Conservation (phyloP, 2,797 vertebrate genomes). For the Anabas testudineus region DNA sequence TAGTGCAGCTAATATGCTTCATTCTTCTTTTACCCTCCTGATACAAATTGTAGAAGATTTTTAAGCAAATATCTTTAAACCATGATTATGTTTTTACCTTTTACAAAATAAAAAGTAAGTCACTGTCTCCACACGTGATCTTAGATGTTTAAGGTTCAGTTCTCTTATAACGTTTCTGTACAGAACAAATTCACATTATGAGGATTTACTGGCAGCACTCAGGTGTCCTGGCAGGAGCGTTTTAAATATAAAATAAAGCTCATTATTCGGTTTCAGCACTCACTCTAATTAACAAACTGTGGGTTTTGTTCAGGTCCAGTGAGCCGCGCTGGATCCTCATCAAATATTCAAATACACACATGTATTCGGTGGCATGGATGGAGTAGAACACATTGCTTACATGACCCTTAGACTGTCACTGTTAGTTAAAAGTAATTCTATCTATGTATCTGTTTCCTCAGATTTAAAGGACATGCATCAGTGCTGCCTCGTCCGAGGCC, state of each 20-base stretch:
- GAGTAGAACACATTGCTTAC: constrained; percentile 8
- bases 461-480: neutral
- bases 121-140: no score
- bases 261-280: constrained; percentile 32
- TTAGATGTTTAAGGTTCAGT: no score
- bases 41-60: no score
- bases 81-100: no score
- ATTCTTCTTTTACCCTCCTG: no score
- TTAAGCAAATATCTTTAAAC: no score
- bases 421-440: constrained; percentile 58
- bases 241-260: no score
- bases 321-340: constrained; percentile 57
- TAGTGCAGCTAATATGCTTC: no score
- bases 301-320: constrained; percentile 63
- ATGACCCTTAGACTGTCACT: constrained; percentile 21
- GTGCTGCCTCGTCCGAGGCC: neutral
- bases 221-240: no score
- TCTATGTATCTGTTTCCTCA: constrained; percentile 27
- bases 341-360: constrained; percentile 61
- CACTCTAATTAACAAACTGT: constrained; percentile 64
- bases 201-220: neutral
- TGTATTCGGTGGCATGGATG: constrained; percentile 14
- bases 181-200: neutral
- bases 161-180: no score
- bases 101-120: no score